Base-by-base conservation (phyloP, 2,797 vertebrate species). In the Hoplostethus atlanticus region DNA sequence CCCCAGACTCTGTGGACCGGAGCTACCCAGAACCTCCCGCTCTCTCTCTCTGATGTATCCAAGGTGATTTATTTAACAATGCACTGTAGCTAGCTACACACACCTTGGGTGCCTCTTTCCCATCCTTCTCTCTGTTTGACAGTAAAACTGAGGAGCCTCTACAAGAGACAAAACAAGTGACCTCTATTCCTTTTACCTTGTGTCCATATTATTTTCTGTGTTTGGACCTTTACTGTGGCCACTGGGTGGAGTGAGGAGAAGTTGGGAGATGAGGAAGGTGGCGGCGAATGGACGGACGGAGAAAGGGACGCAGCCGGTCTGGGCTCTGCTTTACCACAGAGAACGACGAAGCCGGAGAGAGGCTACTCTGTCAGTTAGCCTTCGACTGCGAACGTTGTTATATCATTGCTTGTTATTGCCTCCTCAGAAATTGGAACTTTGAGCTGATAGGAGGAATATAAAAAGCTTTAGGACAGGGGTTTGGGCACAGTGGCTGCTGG, bases 401-500 rank as follows among this genome's bases (percentile, higher is more conserved):
- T 77, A 76, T 84, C 74, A 31, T 70, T 68, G 61, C 71, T 71
- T 81, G 53, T 71, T 84, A 58, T 74, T 71, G 82, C 67, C 81
- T 87, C 73, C 31, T 76, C 80, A 76, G 61, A 77, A 89, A 89
- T 79, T 84, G 85, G 83, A 90, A 84, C 83, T 77, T 59, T 56
- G 65, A 65, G 83, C 75, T 76, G 71, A 76, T 68, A 70, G 69
- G 63, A 80, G 65, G 57, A 80, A 76, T 59, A 79, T 70, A 40
- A 77, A 85, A 84, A 87, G 90, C 89, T 93, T 92, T 89, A 88
- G 89, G 77, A 86, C 67, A 54, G 74, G 83, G 83, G 85, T 73
- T 78, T 83, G 72, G 69, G 69, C 51, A 16, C 65, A 60, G 34
- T 83, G 54, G 68, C 80, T 53, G 40, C 78, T 73, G 73, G 64